phyloP scores from a whole-genome alignment of 2,797 vertebrate species.

The Sebastes elongatus region DNA sequence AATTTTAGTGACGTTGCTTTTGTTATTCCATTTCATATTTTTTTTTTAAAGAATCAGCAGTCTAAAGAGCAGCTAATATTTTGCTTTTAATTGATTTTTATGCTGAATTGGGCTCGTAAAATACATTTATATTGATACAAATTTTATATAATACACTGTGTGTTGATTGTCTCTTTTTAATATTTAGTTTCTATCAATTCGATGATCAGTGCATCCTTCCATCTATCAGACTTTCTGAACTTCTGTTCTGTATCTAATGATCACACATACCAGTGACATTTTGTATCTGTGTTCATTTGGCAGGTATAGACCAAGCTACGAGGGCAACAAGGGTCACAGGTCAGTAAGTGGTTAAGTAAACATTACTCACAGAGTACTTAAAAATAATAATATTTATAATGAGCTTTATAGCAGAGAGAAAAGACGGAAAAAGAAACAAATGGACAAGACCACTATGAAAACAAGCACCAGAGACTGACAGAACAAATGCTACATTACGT shows the following conservation, averaged over 20 bases:
- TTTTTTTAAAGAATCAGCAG: not conserved
- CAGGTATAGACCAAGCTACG: not conserved
- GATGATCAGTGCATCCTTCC: not conserved
- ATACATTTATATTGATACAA: not conserved
- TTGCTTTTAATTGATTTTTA: not conserved
- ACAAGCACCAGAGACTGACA: not conserved
- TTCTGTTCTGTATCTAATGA: not conserved
- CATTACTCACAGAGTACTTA: not conserved
- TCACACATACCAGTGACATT: not conserved
- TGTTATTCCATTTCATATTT: not conserved
- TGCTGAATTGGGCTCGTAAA: not conserved
- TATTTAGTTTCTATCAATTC: not conserved
- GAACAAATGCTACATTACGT: not conserved
- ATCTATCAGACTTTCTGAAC: not conserved
- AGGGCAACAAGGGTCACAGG: rapidly evolving
- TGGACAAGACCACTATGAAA: no score
- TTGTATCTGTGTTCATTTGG: not conserved
- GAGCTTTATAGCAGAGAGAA: not conserved
- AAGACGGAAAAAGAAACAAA: not conserved
- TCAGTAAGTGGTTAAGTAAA: not conserved
- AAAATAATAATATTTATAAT: not conserved
- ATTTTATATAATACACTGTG: not conserved
- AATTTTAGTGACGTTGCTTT: not conserved
- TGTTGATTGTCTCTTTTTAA: not conserved
- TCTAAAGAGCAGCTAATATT: not conserved